These are phyloP conservation scores for Pionites leucogaster DNA, from an alignment of 2,113 vertebrate species.

Conservation along the genomic window DNA sequence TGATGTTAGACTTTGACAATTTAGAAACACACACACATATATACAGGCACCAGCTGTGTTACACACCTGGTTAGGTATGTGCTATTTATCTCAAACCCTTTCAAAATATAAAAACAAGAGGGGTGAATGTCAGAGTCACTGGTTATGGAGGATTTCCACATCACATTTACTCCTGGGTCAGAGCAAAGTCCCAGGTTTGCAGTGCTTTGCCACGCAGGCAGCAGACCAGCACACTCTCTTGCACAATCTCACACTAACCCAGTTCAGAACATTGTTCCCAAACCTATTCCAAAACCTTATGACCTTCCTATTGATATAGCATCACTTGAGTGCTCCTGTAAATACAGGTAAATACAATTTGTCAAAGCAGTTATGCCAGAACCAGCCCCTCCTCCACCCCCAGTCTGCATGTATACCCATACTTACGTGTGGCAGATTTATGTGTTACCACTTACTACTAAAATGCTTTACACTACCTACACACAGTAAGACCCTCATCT, in stretches of 20 bases:
- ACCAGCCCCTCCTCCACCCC: neutral
- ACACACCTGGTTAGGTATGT: neutral
- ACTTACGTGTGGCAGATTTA: neutral
- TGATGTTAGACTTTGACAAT: neutral
- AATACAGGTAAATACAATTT: neutral
- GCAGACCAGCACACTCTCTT: neutral
- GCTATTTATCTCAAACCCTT: neutral
- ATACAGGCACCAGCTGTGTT: neutral
- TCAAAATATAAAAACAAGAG: neutral
- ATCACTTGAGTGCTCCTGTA: neutral
- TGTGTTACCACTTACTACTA: neutral
- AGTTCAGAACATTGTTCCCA: neutral
- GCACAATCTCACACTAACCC: fast-evolving
- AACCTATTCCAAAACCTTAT: neutral
- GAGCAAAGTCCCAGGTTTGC: neutral
- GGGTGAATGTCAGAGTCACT: neutral
- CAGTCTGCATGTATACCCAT: neutral
- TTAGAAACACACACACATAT: neutral
- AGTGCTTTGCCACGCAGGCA: neutral
- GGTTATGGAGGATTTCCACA: neutral
- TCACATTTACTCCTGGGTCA: neutral
- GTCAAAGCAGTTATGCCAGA: neutral
- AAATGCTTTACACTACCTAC: neutral
- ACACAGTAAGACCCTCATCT: neutral
- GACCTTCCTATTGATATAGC: neutral